A percentile compares a stretch with the other conserved stretches of the same genome.
phyloP scores from a whole-genome alignment of 2,888 invertebrate species.

The Dinocampus coccinellae region DNA sequence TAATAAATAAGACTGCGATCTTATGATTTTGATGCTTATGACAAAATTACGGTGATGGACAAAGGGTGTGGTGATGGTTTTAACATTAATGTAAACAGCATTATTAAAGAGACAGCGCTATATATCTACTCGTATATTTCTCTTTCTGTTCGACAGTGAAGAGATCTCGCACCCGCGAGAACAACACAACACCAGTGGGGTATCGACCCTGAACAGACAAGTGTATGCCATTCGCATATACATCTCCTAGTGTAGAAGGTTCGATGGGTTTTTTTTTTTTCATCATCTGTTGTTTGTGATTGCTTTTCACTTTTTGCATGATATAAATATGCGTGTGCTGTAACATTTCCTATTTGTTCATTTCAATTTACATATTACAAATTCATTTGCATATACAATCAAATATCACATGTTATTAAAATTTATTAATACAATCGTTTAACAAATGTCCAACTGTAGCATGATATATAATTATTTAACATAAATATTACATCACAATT shows the following conservation, averaged over 20 bases:
- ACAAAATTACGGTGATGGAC: conserved; percentile 19
- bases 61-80: conserved; percentile 49
- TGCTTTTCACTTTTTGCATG: conserved; percentile 31
- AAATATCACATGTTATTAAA: background rate
- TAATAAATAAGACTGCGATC: too few species aligned
- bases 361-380: background rate
- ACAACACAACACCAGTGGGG: conserved; percentile 68
- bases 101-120: conserved; percentile 17
- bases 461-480: background rate
- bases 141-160: conserved; percentile 74
- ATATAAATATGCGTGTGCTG: conserved; percentile 5
- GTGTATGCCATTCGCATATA: conserved; percentile 54
- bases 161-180: conserved; percentile 82
- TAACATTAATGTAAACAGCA: conserved; percentile 29
- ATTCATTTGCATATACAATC: background rate
- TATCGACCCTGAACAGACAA: conserved; percentile 67
- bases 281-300: conserved; percentile 37
- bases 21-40: background rate
- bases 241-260: conserved; percentile 53
- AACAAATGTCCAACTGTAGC: background rate
- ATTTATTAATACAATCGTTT: background rate
- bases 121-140: conserved; percentile 25
- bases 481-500: too few species aligned
- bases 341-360: background rate
- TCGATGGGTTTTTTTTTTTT: conserved; percentile 55